phyloP scores from a whole-genome alignment of 2,888 invertebrate genomes.

The Mystacides longicornis region DNA sequence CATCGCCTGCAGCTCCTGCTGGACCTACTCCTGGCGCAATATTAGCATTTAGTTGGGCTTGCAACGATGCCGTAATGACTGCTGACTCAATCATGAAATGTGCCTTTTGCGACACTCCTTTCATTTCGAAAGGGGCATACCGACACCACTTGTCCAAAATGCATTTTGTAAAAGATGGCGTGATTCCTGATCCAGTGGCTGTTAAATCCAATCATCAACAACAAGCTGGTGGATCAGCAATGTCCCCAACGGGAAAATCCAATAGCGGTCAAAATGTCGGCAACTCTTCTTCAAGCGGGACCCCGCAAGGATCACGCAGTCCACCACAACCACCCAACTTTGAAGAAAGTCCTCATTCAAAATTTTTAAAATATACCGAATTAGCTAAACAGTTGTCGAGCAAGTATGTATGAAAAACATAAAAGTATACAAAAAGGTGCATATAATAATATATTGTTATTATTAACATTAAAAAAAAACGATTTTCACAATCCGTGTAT shows the following conservation, averaged over 20 bases:
- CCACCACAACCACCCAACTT: constrained; percentile 53
- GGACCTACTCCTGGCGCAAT: constrained; percentile 73
- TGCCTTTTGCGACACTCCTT: constrained; percentile 91
- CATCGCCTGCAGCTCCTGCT: constrained; percentile 43
- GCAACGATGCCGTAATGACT: constrained; percentile 84
- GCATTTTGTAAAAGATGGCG: constrained; percentile 92
- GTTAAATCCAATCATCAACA: constrained; percentile 46
- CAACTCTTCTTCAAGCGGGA: constrained; percentile 32
- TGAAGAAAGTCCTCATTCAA: constrained; percentile 92
- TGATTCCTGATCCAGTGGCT: constrained; percentile 66
- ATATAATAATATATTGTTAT: constrained; percentile 11
- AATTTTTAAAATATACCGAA: constrained; percentile 97
- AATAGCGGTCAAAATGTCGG: constrained; percentile 29
- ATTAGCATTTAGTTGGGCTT: constrained; percentile 89
- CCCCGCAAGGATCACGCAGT: constrained; percentile 52
- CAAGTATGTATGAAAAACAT: constrained; percentile 74
- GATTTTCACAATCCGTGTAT: neutral
- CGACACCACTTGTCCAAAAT: constrained; percentile 93
- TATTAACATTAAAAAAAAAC: neutral
- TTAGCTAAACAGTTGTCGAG: constrained; percentile 96
- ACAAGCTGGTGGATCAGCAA: constrained; percentile 34
- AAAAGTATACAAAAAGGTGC: constrained; percentile 23
- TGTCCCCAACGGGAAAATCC: constrained; percentile 43
- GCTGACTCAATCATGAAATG: constrained; percentile 88
- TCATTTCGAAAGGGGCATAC: constrained; percentile 94